Evolutionary conservation across 2,113 vertebrate genomes (phyloP).

Genomic region (Tricholaema leucomelas): DNA sequence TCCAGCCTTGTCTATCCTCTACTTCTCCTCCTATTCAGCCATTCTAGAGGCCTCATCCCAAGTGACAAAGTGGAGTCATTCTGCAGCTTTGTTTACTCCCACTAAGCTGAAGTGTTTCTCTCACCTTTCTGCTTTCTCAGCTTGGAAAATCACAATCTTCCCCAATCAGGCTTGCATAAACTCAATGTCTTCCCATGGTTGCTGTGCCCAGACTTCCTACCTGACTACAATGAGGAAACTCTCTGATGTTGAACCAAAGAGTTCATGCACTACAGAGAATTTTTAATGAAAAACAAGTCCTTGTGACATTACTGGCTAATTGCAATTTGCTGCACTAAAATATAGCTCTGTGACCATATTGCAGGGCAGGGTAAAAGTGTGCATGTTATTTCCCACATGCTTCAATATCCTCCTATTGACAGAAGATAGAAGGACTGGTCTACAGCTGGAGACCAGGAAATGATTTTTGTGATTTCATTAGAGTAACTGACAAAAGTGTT

Average conservation of each 20-base stretch:
- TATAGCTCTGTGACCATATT: slow-evolving; percentile 21
- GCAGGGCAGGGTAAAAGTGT: slow-evolving; percentile 44
- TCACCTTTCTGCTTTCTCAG: background rate
- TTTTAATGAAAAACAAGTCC: slow-evolving; percentile 47
- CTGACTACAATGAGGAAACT: background rate
- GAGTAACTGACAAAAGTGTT: slow-evolving; percentile 66
- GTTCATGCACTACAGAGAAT: background rate
- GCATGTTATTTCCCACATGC: slow-evolving; percentile 48
- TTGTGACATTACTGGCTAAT: slow-evolving; percentile 64
- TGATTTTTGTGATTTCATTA: slow-evolving; percentile 87
- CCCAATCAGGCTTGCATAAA: background rate
- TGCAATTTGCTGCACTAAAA: slow-evolving; percentile 53
- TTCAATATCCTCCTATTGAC: slow-evolving; percentile 93
- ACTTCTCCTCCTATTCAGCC: background rate
- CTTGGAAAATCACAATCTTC: background rate
- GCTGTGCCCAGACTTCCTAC: background rate
- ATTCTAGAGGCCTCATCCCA: background rate
- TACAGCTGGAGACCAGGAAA: slow-evolving; percentile 82
- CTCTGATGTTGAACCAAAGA: slow-evolving; percentile 51
- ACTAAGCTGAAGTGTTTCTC: background rate
- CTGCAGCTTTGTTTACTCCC: background rate
- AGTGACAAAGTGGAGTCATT: background rate
- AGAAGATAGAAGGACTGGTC: slow-evolving; percentile 79
- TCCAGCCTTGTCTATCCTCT: background rate
- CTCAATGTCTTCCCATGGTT: background rate